Conservation (phyloP, 2,888 invertebrate genomes). For the Troides aeacus region DNA sequence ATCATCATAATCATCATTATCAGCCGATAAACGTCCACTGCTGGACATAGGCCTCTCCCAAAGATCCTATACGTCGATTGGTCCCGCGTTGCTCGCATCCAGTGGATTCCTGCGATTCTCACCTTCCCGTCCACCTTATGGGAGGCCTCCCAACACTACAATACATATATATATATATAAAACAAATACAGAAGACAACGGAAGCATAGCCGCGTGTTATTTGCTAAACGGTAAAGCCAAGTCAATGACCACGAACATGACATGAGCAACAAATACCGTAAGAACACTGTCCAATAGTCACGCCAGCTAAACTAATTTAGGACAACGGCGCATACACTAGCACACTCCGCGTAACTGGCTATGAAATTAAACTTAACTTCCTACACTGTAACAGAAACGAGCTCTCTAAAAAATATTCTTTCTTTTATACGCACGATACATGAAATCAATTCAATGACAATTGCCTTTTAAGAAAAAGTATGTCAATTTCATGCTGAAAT, state of each 20-base stretch:
- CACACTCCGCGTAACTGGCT: slow-evolving; percentile 25
- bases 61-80: no score
- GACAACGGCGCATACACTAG: slow-evolving; percentile 41
- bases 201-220: slow-evolving; percentile 14
- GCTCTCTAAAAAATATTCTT: slow-evolving; percentile 5
- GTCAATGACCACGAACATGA: slow-evolving; percentile 64
- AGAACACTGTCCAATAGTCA: slow-evolving; percentile 45
- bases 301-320: slow-evolving; percentile 49
- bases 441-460: slow-evolving; percentile 22
- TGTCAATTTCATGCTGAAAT: slow-evolving; percentile 29
- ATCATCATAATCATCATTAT: no score
- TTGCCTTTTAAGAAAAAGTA: slow-evolving; percentile 28
- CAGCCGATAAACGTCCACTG: no score
- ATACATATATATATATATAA: background rate
- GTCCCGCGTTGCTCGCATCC: no score
- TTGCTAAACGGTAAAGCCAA: slow-evolving; percentile 59
- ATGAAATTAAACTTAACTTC: slow-evolving; percentile 25
- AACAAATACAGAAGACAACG: slow-evolving; percentile 8
- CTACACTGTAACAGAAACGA: slow-evolving; percentile 16
- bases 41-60: no score
- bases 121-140: no score
- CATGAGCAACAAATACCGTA: slow-evolving; percentile 61
- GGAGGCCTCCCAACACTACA: no score
- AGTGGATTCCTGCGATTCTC: no score
- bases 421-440: slow-evolving; percentile 14